These are phyloP conservation scores for Ichneumoninae sp. DNA, from an alignment of 2,888 invertebrate genomes.

Conservation along the genomic window DNA sequence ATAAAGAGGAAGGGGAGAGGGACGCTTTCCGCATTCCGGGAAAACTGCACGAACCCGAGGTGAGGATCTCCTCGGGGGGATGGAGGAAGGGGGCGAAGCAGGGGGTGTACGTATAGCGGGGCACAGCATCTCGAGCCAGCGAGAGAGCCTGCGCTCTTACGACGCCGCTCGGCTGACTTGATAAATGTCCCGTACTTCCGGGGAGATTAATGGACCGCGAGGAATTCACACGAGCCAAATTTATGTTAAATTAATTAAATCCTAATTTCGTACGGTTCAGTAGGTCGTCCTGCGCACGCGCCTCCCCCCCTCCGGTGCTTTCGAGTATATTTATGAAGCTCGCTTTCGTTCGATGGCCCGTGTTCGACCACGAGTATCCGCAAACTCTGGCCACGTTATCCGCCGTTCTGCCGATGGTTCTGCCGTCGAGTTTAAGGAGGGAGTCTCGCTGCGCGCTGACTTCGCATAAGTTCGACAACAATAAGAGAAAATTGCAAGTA, in stretches of 20 bases:
- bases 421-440: conserved; percentile 42
- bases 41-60: conserved; percentile 56
- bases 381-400: conserved; percentile 67
- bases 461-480: too few relatives aligned
- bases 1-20: conserved; percentile 23
- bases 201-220: conserved; percentile 71
- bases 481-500: too few relatives aligned
- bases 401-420: conserved; percentile 59
- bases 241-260: conserved; percentile 73
- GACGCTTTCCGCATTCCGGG: conserved; percentile 63
- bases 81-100: conserved; percentile 39
- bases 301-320: conserved; percentile 15
- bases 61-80: conserved; percentile 49
- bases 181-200: conserved; percentile 74
- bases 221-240: conserved; percentile 70
- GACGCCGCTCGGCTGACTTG: conserved; percentile 66
- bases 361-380: conserved; percentile 38
- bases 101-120: conserved; percentile 30
- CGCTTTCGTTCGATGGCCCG: conserved; percentile 49
- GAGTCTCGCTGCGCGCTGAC: too few relatives aligned
- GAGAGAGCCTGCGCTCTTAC: conserved; percentile 48
- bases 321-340: conserved; percentile 54
- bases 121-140: conserved; percentile 55
- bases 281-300: conserved; percentile 57
- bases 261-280: conserved; percentile 64